These are phyloP conservation scores for Bombyx mori DNA, from an alignment of 1,140 invertebrate genomes.

Conservation along the genomic window ASM3026992v2 NC_085117.1:13834001-13834500, in stretches of 20 bases:
- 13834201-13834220: constrained; percentile 55
- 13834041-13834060: constrained; percentile 62
- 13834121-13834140: constrained; percentile 28
- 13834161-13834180: constrained; percentile 43
- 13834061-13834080: constrained; percentile 52
- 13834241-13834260: constrained; percentile 69
- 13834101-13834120: constrained; percentile 51
- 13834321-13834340: constrained; percentile 58
- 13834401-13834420: constrained; percentile 65
- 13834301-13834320: constrained; percentile 57
- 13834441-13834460: constrained; percentile 35
- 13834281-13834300: constrained; percentile 55
- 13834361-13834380: constrained; percentile 41
- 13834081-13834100: constrained; percentile 59
- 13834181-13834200: constrained; percentile 33
- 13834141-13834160: constrained; percentile 44
- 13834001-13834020: constrained; percentile 47
- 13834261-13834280: constrained; percentile 57
- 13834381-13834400: constrained; percentile 70
- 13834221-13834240: constrained; percentile 42
- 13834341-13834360: constrained; percentile 59
- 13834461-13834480: constrained; percentile 64
- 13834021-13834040: constrained; percentile 50
- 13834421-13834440: constrained; percentile 42
- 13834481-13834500: constrained; percentile 70